A percentile compares a stretch with the other conserved stretches of the same genome.
These are phyloP conservation scores for Drosophila greeni DNA, from an alignment of 2,888 invertebrate species.

Conservation along the genomic window DNA sequence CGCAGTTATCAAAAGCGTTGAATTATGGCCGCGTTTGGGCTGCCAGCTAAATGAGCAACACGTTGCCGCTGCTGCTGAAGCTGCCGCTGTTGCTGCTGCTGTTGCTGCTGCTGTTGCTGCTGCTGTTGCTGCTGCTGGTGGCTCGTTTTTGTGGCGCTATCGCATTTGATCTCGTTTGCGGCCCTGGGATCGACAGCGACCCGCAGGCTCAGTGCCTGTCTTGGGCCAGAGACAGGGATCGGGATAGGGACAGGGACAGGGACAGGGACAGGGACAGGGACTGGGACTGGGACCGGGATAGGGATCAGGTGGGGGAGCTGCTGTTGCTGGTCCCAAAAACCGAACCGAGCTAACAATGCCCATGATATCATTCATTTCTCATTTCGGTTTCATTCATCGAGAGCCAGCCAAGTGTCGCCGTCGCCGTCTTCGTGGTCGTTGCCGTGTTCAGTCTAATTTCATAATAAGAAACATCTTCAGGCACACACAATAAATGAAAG, in stretches of 20 bases:
- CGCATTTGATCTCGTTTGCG: conserved; percentile 77
- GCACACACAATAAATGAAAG: conserved; percentile 46
- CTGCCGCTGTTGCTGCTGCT: conserved; percentile 21
- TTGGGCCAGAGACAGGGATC: conserved; percentile 8
- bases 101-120: conserved; percentile 25
- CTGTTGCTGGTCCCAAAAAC: conserved; percentile 7
- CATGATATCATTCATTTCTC: conserved; percentile 71
- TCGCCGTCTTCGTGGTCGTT: conserved; percentile 11
- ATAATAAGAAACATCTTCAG: conserved; percentile 71
- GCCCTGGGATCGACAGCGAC: conserved; percentile 56
- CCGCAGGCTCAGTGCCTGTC: conserved; percentile 54
- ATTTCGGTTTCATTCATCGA: conserved; percentile 69
- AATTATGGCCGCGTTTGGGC: conserved; percentile 72
- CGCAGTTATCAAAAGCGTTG: conserved; percentile 75
- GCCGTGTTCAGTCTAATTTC: conserved; percentile 67
- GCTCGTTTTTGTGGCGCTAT: conserved; percentile 74
- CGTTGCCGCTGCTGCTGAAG: conserved; percentile 43
- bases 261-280: background rate
- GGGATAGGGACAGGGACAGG: conserved; percentile 8
- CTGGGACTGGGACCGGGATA: background rate
- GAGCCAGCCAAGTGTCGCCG: conserved; percentile 65
- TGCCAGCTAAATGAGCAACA: conserved; percentile 70
- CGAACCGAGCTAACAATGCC: conserved; percentile 63
- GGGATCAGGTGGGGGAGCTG: conserved; percentile 2
- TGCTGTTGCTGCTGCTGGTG: conserved; percentile 34